These are phyloP conservation scores for Cheilosia vulpina DNA, from an alignment of 2,888 invertebrate species.

Conservation along the genomic window DNA sequence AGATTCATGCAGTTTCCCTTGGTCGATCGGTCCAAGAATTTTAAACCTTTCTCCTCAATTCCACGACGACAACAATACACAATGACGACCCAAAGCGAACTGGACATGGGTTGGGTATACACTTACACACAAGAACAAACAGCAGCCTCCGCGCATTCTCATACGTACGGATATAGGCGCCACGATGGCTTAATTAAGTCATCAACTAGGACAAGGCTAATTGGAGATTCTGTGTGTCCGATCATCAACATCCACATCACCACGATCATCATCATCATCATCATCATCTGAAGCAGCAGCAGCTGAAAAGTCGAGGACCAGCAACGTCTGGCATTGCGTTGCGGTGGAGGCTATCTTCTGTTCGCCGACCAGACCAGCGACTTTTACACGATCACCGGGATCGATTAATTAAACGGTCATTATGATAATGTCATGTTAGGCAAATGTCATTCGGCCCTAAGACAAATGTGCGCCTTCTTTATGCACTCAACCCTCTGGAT, in stretches of 20 bases:
- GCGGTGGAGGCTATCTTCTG: slow-evolving; percentile 50
- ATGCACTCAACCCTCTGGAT: slow-evolving; percentile 23
- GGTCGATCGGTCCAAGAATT: slow-evolving; percentile 13
- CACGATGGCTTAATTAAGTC: slow-evolving; percentile 84
- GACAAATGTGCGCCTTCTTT: slow-evolving; percentile 47
- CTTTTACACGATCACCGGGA: slow-evolving; percentile 65
- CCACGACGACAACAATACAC: slow-evolving; percentile 27
- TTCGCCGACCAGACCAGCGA: slow-evolving; percentile 7
- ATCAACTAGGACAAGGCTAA: slow-evolving; percentile 83
- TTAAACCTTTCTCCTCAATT: slow-evolving; percentile 22
- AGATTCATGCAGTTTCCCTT: slow-evolving; percentile 1
- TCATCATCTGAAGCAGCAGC: slow-evolving; percentile 11
- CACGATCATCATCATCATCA: slow-evolving; percentile 61
- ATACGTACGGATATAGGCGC: slow-evolving; percentile 79
- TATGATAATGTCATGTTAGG: slow-evolving; percentile 75
- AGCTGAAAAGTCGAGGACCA: slow-evolving; percentile 20
- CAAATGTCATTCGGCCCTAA: slow-evolving; percentile 68
- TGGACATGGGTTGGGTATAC: slow-evolving; percentile 17
- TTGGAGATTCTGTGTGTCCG: slow-evolving; percentile 83
- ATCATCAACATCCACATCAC: slow-evolving; percentile 72
- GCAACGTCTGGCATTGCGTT: slow-evolving; percentile 9
- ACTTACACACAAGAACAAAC: slow-evolving; percentile 28
- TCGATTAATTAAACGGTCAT: slow-evolving; percentile 75
- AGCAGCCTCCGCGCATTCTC: slow-evolving; percentile 58
- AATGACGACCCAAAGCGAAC: slow-evolving; percentile 29